phyloP scores from a whole-genome alignment of 1,140 invertebrate species.

The Bombus waltoni region DNA sequence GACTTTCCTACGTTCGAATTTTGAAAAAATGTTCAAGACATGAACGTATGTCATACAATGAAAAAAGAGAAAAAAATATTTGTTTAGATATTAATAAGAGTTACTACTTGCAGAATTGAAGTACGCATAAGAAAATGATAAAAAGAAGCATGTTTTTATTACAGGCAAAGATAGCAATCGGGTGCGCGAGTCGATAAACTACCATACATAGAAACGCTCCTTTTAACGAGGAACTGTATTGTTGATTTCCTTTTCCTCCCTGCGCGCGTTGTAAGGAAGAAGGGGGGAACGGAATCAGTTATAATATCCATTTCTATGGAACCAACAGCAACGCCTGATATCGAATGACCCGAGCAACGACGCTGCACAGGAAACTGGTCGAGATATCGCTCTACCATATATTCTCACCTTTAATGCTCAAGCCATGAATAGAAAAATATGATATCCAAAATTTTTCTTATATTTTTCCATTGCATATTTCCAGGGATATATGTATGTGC shows the following conservation, averaged over 20 bases:
- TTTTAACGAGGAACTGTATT: not conserved
- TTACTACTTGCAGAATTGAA: not conserved
- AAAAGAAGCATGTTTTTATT: not conserved
- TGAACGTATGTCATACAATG: too few species aligned
- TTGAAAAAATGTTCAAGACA: not conserved
- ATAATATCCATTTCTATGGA: constrained; percentile 15
- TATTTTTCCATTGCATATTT: not conserved
- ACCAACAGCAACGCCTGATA: not conserved
- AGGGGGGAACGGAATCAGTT: not conserved
- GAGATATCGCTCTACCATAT: not conserved
- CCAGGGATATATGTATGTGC: not conserved
- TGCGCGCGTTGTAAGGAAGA: not conserved
- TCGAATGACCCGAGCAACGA: not conserved
- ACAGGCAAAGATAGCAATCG: not conserved
- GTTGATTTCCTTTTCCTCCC: not conserved
- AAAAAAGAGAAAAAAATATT: not conserved
- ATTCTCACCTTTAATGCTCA: not conserved
- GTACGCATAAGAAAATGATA: not conserved
- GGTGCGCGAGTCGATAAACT: too few species aligned
- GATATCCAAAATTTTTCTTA: not conserved
- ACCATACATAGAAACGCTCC: too few species aligned
- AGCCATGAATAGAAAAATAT: not conserved
- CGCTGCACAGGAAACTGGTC: not conserved
- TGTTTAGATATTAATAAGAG: not conserved
- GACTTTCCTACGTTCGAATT: not conserved